These are phyloP conservation scores for Branchellion lobata DNA, from an alignment of 2,888 invertebrate species.

Conservation along the genomic window DNA sequence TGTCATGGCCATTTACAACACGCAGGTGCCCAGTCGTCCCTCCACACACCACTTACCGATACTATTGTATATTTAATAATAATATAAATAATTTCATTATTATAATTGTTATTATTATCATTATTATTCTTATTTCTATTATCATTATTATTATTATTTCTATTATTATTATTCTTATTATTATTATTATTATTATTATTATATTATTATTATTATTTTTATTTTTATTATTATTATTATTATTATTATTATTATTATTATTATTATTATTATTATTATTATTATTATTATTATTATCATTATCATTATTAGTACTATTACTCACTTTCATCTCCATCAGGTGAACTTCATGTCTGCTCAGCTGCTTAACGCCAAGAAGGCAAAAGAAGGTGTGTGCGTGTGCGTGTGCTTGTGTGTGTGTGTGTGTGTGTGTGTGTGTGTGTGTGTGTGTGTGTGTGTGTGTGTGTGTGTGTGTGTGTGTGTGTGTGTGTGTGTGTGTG, in stretches of 20 bases:
- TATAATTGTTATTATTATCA: too few relatives aligned
- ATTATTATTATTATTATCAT: too few relatives aligned
- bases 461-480: constrained; percentile 46
- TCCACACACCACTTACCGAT: neutral
- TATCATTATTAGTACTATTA: too few relatives aligned
- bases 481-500: constrained; percentile 41
- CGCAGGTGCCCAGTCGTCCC: constrained; percentile 71
- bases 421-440: constrained; percentile 36
- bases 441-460: constrained; percentile 45
- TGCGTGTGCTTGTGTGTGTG: constrained; percentile 14
- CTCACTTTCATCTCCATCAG: constrained; percentile 61
- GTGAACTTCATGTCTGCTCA: constrained; percentile 98
- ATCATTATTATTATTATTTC: neutral
- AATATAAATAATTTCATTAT: too few relatives aligned
- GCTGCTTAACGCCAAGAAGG: constrained; percentile 73
- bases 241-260: too few relatives aligned
- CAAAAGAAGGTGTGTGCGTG: constrained; percentile 53
- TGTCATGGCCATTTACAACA: constrained; percentile 95
- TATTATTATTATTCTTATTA: neutral
- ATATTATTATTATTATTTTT: too few relatives aligned
- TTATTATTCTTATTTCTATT: neutral
- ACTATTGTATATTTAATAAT: neutral
- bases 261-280: too few relatives aligned
- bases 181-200: too few relatives aligned
- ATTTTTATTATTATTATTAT: too few relatives aligned